These are phyloP conservation scores for Cryptus armator DNA, from an alignment of 2,888 invertebrate species.

Conservation along the genomic window DNA sequence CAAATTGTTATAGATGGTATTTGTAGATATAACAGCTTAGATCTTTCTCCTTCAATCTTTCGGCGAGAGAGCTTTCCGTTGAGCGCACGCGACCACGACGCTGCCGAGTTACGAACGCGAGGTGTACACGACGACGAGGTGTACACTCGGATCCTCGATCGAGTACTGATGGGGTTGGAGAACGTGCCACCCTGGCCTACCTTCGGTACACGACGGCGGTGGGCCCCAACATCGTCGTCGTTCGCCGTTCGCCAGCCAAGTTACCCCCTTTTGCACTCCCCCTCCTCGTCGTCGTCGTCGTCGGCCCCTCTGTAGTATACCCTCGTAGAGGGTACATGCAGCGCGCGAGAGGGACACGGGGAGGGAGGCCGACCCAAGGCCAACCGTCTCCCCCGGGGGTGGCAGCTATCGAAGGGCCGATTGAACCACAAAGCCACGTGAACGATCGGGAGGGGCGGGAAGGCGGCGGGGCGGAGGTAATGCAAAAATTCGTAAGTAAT, in stretches of 20 bases:
- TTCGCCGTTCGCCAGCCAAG: constrained; percentile 54
- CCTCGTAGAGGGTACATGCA: constrained; percentile 37
- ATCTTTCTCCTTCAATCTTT: constrained; percentile 5
- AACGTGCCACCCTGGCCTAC: constrained; percentile 69
- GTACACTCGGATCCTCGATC: constrained; percentile 68
- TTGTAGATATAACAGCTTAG: background rate
- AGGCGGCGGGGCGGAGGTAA: constrained; percentile 8
- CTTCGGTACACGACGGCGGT: constrained; percentile 42
- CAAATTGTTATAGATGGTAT: constrained; percentile 12
- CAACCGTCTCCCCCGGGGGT: constrained; percentile 40
- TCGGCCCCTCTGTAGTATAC: constrained; percentile 47
- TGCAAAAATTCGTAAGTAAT: background rate
- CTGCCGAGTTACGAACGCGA: constrained; percentile 18
- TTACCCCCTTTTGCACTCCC: constrained; percentile 39
- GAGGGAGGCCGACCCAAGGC: constrained; percentile 71
- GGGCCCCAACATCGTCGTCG: constrained; percentile 37
- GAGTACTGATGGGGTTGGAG: constrained; percentile 71
- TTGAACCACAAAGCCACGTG: constrained; percentile 33
- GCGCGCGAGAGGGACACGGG: constrained; percentile 65
- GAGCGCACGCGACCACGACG: constrained; percentile 49
- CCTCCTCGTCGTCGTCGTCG: constrained; percentile 29
- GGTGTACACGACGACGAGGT: constrained; percentile 62
- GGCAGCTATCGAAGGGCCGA: constrained; percentile 61
- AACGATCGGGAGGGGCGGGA: no score
- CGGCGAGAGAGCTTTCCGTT: background rate